phyloP scores from a whole-genome alignment of 2,888 invertebrate species.

The Sphecodes monilicornis region DNA sequence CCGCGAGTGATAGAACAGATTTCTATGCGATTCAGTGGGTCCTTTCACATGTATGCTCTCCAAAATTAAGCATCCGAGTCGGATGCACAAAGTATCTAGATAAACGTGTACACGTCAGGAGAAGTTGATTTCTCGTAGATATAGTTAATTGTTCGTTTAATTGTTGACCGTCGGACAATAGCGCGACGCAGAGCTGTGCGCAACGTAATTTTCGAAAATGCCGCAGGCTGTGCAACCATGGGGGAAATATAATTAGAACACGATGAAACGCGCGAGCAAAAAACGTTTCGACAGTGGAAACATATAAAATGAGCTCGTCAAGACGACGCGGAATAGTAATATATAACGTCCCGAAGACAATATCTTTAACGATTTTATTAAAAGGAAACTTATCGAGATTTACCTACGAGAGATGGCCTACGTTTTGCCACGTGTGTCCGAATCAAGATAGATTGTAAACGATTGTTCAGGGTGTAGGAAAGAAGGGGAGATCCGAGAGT shows the following conservation, averaged over 20 bases:
- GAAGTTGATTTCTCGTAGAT: neutral
- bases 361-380: constrained; percentile 74
- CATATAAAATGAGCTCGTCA: constrained; percentile 68
- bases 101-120: neutral
- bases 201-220: constrained; percentile 36
- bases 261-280: constrained; percentile 40
- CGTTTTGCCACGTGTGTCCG: constrained; percentile 68
- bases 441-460: constrained; percentile 47
- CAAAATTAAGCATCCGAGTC: neutral
- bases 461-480: constrained; percentile 19
- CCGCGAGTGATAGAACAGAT: neutral
- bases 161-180: constrained; percentile 23
- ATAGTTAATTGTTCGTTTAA: neutral
- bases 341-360: constrained; percentile 83
- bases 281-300: constrained; percentile 57
- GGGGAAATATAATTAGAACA: neutral
- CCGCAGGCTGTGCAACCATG: constrained; percentile 38
- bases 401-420: constrained; percentile 73
- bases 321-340: constrained; percentile 77
- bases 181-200: constrained; percentile 30
- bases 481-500: constrained; percentile 15
- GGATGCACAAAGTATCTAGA: neutral
- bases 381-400: constrained; percentile 57
- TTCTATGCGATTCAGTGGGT: neutral
- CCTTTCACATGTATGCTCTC: neutral